A percentile compares a stretch with the other conserved stretches of the same genome.
These are phyloP conservation scores for Kuschelorhynchus macadamiae DNA, from an alignment of 2,888 invertebrate genomes.

Conservation along the genomic window DNA sequence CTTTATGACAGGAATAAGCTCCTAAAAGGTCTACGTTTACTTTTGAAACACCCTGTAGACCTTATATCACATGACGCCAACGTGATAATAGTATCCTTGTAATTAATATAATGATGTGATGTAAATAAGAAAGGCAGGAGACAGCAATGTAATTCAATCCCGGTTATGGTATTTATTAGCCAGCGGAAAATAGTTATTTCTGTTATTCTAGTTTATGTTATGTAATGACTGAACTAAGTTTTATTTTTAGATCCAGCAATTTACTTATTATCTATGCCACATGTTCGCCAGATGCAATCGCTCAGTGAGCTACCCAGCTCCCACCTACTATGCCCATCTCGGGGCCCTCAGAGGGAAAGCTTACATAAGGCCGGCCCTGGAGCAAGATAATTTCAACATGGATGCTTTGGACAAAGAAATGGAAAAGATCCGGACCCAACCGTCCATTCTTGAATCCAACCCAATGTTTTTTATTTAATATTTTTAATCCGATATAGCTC, in stretches of 20 bases:
- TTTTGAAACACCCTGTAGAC: no score
- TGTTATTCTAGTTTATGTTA: no score
- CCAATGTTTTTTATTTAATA: slow-evolving; percentile 83
- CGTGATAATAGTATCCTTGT: no score
- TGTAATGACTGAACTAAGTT: no score
- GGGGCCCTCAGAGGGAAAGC: slow-evolving; percentile 81
- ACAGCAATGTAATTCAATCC: no score
- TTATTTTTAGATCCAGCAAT: slow-evolving; percentile 73
- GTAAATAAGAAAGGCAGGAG: no score
- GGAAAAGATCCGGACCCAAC: slow-evolving; percentile 70
- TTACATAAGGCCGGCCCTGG: slow-evolving; percentile 62
- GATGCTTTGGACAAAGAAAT: slow-evolving; percentile 70
- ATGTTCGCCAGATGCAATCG: slow-evolving; percentile 88
- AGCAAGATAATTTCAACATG: slow-evolving; percentile 65
- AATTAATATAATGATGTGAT: no score
- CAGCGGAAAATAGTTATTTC: no score
- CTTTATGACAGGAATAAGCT: no score
- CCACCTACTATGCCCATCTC: slow-evolving; percentile 91
- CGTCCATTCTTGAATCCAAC: slow-evolving; percentile 70
- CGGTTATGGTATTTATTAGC: no score
- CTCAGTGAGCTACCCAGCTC: slow-evolving; percentile 88
- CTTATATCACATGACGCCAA: no score
- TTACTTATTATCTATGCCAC: slow-evolving; percentile 89
- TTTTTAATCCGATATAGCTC: neutral
- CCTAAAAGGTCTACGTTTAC: no score